These are phyloP conservation scores for Cerastis leucographa DNA, from an alignment of 2,888 invertebrate genomes.

Conservation along the genomic window DNA sequence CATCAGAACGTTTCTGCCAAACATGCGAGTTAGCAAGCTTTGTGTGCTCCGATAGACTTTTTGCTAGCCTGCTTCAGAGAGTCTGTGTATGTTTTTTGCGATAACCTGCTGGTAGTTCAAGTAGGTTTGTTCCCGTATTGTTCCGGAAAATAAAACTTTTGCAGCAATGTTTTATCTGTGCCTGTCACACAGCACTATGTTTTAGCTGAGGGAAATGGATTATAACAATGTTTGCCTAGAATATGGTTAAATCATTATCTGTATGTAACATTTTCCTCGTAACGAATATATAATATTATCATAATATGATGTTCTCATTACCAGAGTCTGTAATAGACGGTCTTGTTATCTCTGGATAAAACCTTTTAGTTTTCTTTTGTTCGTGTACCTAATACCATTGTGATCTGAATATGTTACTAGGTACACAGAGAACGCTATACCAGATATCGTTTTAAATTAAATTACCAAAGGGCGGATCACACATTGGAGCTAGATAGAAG, in stretches of 20 bases:
- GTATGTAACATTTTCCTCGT: conserved; percentile 17
- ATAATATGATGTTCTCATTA: conserved; percentile 40
- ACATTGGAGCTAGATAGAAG: neutral
- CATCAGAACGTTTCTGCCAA: conserved; percentile 13
- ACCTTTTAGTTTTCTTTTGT: conserved; percentile 15
- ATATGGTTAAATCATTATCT: conserved; percentile 1
- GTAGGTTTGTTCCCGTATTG: conserved; percentile 35
- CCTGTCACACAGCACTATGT: neutral
- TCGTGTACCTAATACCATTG: conserved; percentile 7
- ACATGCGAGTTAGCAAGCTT: conserved; percentile 52
- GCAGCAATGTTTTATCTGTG: conserved; percentile 19
- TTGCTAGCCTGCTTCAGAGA: conserved; percentile 42
- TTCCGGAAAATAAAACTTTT: conserved; percentile 37
- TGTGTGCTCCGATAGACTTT: conserved; percentile 41
- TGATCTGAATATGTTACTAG: conserved; percentile 25
- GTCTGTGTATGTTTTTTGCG: conserved; percentile 33
- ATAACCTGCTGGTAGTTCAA: conserved; percentile 31
- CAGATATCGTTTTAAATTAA: conserved; percentile 21
- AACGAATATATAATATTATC: conserved; percentile 18
- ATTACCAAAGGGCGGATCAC: neutral
- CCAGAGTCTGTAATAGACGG: conserved; percentile 12
- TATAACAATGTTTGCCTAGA: neutral
- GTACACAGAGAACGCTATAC: neutral
- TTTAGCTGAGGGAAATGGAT: neutral
- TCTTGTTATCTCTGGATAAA: conserved; percentile 46